Conservation (phyloP, 2,113 vertebrate species). For the Pedionomus torquatus region DNA sequence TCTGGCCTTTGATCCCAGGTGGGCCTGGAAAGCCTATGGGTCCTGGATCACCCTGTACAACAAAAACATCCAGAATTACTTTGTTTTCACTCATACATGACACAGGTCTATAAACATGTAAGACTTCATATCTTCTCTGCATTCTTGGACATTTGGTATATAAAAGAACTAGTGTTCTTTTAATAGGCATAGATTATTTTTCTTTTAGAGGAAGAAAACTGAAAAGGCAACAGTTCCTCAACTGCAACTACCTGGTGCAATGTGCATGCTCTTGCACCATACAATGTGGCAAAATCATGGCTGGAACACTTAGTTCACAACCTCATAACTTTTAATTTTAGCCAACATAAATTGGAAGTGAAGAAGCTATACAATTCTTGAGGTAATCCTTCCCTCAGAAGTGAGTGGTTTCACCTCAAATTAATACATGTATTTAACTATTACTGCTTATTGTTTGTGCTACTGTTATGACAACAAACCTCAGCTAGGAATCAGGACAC, state of each 20-base stretch:
- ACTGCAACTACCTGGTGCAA: accelerated
- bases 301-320: background rate
- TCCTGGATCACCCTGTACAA: slow-evolving; percentile 86
- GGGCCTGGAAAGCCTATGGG: slow-evolving; percentile 80
- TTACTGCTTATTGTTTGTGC: background rate
- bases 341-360: background rate
- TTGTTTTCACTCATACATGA: background rate
- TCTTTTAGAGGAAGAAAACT: background rate
- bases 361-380: background rate
- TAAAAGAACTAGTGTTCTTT: background rate
- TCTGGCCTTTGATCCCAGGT: slow-evolving; percentile 81
- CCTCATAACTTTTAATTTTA: background rate
- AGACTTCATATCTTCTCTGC: background rate
- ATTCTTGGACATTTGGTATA: background rate
- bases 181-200: background rate
- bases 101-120: background rate
- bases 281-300: background rate
- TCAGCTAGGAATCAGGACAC: background rate
- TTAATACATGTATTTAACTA: background rate
- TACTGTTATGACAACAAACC: background rate
- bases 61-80: background rate
- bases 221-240: background rate
- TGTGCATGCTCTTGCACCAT: accelerated
- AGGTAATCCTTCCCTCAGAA: background rate
- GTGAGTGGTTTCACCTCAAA: background rate